A percentile compares a stretch with the other conserved stretches of the same genome.
Evolutionary conservation across 2,888 invertebrate species (phyloP).

Genomic region (Eustalomyia histrio): DNA sequence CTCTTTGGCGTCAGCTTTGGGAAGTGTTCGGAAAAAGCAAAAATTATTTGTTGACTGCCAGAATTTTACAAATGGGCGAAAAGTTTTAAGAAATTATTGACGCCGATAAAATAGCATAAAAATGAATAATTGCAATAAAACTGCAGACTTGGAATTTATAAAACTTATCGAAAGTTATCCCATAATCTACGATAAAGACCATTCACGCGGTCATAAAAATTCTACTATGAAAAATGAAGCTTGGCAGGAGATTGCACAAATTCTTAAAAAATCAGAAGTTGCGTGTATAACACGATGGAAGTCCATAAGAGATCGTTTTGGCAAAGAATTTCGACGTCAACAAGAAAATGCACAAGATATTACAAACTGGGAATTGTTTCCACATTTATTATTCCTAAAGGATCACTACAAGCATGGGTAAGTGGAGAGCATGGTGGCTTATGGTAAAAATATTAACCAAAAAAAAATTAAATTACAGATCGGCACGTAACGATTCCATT

Average conservation of each 20-base stretch:
- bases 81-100: constrained; percentile 2
- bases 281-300: constrained; percentile 77
- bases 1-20: too few relatives aligned
- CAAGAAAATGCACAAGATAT: constrained; percentile 72
- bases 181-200: constrained; percentile 74
- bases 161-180: constrained; percentile 72
- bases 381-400: constrained; percentile 72
- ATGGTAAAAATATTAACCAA: background rate
- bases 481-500: constrained; percentile 61
- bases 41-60: constrained; percentile 43
- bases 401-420: constrained; percentile 75
- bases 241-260: constrained; percentile 71
- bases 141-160: constrained; percentile 70
- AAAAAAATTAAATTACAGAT: constrained; percentile 24
- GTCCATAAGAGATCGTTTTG: constrained; percentile 75
- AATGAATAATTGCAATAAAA: constrained; percentile 47
- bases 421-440: background rate
- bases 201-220: constrained; percentile 71
- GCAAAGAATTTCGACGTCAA: constrained; percentile 73
- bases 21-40: constrained; percentile 39
- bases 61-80: constrained; percentile 13
- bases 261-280: constrained; percentile 73
- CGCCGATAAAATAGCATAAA: background rate
- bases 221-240: constrained; percentile 72
- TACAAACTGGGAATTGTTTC: constrained; percentile 75